Evolutionary conservation across 2,113 vertebrate species (phyloP), one percentile per base, ranked within the genome.

Genomic region (Chionis minor): DNA sequence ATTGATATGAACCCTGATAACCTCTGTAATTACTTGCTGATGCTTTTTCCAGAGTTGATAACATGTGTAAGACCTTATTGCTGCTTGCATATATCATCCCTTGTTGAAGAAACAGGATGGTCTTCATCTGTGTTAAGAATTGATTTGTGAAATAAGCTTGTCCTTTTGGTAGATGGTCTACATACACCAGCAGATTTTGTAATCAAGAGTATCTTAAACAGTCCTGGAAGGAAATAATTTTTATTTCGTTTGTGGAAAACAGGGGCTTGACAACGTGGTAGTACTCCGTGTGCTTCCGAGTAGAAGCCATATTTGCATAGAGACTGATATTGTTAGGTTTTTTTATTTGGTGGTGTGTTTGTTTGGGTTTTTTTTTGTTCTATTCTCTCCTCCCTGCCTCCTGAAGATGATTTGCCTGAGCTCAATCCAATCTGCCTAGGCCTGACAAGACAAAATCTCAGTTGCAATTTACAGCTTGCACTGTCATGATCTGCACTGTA

Each of bases 121-220:
- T 90, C 63, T 73, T 79, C 11, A 12, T 44, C 30, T 33, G 7
- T 40, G 32, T 72, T 54, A 86, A 63, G 42, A 86, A 47, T 4
- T 90, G 70, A 20, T 91, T 93, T 84, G 78, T 74, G 81, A 88
- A 94, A 79, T 71, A 49, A 79, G 20, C 65, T 49, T 71, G 69
- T 84, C 45, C 40, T 72, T 81, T 18, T 83, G 83, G 28, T 51
- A 44, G 56, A 21, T 0, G 0, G 18, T 63, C 26, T 77, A 26
- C 32, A 52, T 61, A 52, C 23, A 15, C 30, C 62, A 45, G 30
- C 78, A 86, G 24, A 42, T 62, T 81, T 71, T 86, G 51, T 91
- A 74, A 63, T n/a, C 4, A 20, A 23, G 51, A 88, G 7, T 45
- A 70, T 86, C 61, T 73, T 86, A 61, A 88, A 51, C 51, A 66